Evolutionary conservation across 2,888 invertebrate genomes (phyloP).

Genomic region (Synergus itoensis): DNA sequence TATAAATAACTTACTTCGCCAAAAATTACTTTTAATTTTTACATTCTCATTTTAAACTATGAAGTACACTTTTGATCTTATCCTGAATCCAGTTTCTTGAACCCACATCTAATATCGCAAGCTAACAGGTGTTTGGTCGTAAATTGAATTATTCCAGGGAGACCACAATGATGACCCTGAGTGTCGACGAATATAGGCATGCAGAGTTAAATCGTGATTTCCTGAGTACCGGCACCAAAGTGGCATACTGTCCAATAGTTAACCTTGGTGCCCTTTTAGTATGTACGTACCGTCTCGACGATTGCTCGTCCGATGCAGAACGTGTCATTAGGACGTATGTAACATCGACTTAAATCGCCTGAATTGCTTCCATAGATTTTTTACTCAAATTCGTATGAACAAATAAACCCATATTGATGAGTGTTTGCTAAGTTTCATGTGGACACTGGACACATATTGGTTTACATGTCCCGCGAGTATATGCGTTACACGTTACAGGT

Average conservation of each 20-base stretch:
- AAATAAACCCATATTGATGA: background rate
- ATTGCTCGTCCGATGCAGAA: background rate
- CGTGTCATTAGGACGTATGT: conserved; percentile 7
- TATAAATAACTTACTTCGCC: too few relatives aligned
- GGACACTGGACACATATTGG: conserved; percentile 37
- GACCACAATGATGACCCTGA: background rate
- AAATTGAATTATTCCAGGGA: conserved; percentile 5
- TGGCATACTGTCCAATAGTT: background rate
- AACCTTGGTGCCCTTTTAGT: conserved; percentile 46
- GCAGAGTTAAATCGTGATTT: conserved; percentile 53
- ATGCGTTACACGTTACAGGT: conserved; percentile 46
- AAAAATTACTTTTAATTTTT: too few relatives aligned
- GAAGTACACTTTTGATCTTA: too few relatives aligned
- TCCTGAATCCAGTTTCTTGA: background rate
- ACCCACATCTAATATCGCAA: background rate
- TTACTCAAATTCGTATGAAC: background rate
- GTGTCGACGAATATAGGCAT: background rate
- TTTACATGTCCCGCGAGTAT: conserved; percentile 45
- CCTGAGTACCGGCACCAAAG: conserved; percentile 49
- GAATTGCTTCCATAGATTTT: too few relatives aligned
- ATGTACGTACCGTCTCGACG: conserved; percentile 48
- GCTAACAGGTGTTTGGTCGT: conserved; percentile 1
- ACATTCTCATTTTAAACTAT: too few relatives aligned
- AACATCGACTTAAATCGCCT: background rate
- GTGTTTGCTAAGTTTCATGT: background rate